A percentile compares a stretch with the other conserved stretches of the same genome.
These are phyloP conservation scores for Lysandra coridon DNA, from an alignment of 2,888 invertebrate genomes.

Conservation along the genomic window DNA sequence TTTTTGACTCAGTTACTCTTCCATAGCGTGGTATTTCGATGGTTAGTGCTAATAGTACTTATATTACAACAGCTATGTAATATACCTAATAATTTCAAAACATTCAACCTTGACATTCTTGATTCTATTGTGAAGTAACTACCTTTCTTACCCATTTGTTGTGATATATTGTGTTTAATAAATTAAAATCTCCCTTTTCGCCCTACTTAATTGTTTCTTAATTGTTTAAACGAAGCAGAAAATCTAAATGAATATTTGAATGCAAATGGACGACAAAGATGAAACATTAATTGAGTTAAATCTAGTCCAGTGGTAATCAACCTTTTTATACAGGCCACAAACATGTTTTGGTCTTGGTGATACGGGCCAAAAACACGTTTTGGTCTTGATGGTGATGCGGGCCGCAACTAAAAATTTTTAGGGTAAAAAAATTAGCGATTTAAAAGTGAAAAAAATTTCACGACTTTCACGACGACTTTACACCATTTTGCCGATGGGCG, in stretches of 20 bases:
- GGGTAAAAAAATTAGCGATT: too few relatives aligned
- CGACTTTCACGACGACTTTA: too few relatives aligned
- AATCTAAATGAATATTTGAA: not conserved
- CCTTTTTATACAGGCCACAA: not conserved
- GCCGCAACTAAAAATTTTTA: too few relatives aligned
- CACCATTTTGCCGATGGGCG: too few relatives aligned
- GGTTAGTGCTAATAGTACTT: too few relatives aligned
- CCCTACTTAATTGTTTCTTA: not conserved
- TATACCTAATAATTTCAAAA: not conserved
- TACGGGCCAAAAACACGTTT: not conserved
- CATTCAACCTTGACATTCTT: too few relatives aligned
- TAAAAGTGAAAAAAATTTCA: too few relatives aligned
- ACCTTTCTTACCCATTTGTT: not conserved
- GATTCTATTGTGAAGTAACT: too few relatives aligned
- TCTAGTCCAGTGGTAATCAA: too few relatives aligned
- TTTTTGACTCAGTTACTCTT: not conserved
- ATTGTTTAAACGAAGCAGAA: not conserved
- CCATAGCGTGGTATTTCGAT: not conserved
- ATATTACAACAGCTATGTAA: not conserved
- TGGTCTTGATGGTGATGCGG: too few relatives aligned
- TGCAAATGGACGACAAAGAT: not conserved
- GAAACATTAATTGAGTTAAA: not conserved
- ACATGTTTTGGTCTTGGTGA: not conserved
- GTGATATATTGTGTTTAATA: not conserved
- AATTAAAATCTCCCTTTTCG: not conserved